Conservation (phyloP, 1,140 invertebrate species). For the Stenopsyche tienmushanensis region DNA sequence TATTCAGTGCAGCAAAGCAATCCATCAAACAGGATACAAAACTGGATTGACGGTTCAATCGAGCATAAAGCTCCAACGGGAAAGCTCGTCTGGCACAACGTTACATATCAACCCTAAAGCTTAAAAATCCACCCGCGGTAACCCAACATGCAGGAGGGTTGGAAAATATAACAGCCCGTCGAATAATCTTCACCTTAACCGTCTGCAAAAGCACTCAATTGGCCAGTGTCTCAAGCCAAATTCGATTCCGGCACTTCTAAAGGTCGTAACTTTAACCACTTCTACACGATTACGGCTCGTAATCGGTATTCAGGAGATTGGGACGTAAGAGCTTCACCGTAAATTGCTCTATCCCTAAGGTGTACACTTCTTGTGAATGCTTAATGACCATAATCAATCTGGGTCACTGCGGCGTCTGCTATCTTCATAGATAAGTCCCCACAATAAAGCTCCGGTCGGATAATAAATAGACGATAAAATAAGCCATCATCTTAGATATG, state of each 20-base stretch:
- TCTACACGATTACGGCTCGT: not conserved
- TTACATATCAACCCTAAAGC: too few species aligned
- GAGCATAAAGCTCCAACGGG: too few species aligned
- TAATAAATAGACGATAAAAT: not conserved
- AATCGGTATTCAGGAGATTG: constrained; percentile 2
- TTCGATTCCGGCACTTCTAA: not conserved
- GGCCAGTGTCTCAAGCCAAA: not conserved
- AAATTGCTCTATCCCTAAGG: not conserved
- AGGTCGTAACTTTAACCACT: not conserved
- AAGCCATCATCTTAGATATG: not conserved
- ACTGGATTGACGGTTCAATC: too few species aligned
- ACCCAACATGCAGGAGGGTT: too few species aligned
- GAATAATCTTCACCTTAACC: too few species aligned
- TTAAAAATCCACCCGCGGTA: too few species aligned
- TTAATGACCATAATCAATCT: constrained; percentile 15
- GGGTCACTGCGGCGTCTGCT: not conserved
- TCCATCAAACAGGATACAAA: too few species aligned
- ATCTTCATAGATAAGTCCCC: not conserved
- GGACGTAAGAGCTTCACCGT: not conserved
- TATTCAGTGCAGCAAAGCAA: too few species aligned
- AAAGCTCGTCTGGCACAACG: too few species aligned
- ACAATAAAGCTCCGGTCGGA: not conserved
- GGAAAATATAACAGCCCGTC: too few species aligned
- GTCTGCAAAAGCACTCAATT: not conserved
- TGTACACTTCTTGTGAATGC: constrained; percentile 1